Evolutionary conservation across 2,888 invertebrate species (phyloP), one percentile per base, ranked within the genome.

Genomic region (Sturmia bella): DNA sequence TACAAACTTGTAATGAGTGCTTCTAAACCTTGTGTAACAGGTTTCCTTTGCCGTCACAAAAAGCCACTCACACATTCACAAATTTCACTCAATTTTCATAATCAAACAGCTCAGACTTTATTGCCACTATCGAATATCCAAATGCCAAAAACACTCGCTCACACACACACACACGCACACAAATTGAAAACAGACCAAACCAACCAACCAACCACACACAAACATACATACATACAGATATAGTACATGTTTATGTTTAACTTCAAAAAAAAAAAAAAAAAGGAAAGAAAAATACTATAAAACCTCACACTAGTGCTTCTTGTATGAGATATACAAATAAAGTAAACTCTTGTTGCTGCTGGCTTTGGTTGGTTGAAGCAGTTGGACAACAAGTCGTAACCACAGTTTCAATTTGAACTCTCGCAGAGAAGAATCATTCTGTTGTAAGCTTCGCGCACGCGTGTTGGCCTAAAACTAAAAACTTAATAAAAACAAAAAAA

Each of bases 401-500:
- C 80, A 66, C 88, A 88, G 89, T 88, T 88, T 86, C 85, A 87
- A 87, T 89, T 88, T 87, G 87, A 87, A 87, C 87, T 88, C 85
- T 85, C 85, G 85, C 84, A 85, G 87, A 86, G 86, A 85, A 88
- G 89, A 89, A 89, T 89, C 85, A 87, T 89, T 88, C 87, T 87
- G 73, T 70, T 27, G 70, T 57, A 57, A 48, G 64, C 57, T 54
- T 64, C 56, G 78, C 74, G 84, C 70, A 74, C 79, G 76, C 69
- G 73, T 63, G 48, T 61, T 59, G 41, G 19, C 43, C 66, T 43
- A 72, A 75, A 37, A 56, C n/a, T n/a, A 48, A 72, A 68, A 32
- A 32, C 32, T 32, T 1, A 32, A 1, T 9, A 32, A 7, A 5
- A 32, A 32, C 1, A 5, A 5, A 32, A 7, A 5, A 32, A 9